Evolutionary conservation across 37 sponge, comb jelly and placozoan species (phyloP).

Genomic region (Eunapius fragilis): DNA sequence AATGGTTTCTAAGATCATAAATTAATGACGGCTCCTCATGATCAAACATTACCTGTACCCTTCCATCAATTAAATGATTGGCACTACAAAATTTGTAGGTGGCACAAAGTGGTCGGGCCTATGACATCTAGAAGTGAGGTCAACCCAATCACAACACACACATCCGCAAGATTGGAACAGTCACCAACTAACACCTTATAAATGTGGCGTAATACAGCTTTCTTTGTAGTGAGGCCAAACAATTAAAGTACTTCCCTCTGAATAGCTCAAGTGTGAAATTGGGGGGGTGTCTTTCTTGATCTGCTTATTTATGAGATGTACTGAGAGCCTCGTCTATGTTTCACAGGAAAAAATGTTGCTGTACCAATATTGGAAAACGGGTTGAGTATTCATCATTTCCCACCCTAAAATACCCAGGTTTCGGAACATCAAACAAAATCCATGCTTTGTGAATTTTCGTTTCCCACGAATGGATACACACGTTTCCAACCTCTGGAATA

Average conservation of each 20-base stretch:
- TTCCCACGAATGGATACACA: too few relatives aligned
- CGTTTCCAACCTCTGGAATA: too few relatives aligned
- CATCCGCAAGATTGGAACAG: slow-evolving; percentile 27
- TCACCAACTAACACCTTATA: slow-evolving; percentile 33
- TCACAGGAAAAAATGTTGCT: too few relatives aligned
- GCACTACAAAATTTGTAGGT: too few relatives aligned
- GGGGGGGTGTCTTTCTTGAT: slow-evolving; percentile 22
- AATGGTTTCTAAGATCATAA: slow-evolving; percentile 22
- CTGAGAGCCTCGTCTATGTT: slow-evolving; percentile 30
- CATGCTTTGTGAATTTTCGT: too few relatives aligned
- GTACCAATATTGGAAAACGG: too few relatives aligned
- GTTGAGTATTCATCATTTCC: too few relatives aligned
- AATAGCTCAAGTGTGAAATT: slow-evolving; percentile 52
- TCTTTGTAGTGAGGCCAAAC: slow-evolving; percentile 41
- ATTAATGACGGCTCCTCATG: slow-evolving; percentile 27
- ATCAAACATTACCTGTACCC: slow-evolving; percentile 38
- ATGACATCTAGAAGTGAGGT: too few relatives aligned
- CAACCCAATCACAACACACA: too few relatives aligned
- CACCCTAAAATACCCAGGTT: too few relatives aligned
- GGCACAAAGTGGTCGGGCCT: too few relatives aligned
- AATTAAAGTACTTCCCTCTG: slow-evolving; percentile 10
- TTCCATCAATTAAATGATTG: slow-evolving; percentile 24
- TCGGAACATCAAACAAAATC: too few relatives aligned
- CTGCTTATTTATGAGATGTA: slow-evolving; percentile 1
- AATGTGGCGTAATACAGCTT: slow-evolving; percentile 20